Evolutionary conservation across 2,797 vertebrate genomes (phyloP).

Genomic region (Cephalopachus bancanus): DNA sequence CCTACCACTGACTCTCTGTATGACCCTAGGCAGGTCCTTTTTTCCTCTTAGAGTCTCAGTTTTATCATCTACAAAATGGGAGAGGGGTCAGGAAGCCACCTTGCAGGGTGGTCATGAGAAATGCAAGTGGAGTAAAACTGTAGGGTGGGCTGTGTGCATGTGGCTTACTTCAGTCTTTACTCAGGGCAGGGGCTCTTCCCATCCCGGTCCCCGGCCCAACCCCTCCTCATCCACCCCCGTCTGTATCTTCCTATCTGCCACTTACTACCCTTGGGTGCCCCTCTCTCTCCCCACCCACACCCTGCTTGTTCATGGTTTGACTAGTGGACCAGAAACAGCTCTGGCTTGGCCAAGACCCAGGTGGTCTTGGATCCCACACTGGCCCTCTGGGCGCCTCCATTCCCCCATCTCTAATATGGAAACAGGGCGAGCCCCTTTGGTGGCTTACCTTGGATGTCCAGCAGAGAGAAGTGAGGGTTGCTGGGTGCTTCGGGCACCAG

Average conservation of each 20-base stretch:
- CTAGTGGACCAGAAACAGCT: not conserved
- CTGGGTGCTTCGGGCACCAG: slow-evolving; percentile 93
- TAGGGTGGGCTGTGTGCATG: not conserved
- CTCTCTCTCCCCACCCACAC: not conserved
- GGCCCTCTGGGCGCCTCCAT: not conserved
- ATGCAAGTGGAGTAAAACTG: not conserved
- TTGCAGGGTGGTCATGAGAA: not conserved
- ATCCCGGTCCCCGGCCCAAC: not conserved
- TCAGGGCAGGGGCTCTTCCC: not conserved
- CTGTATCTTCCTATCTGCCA: not conserved
- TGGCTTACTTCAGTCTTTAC: not conserved
- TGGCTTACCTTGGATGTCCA: slow-evolving; percentile 94
- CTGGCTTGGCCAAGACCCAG: not conserved
- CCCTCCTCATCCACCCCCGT: not conserved
- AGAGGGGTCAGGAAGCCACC: not conserved
- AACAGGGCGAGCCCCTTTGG: not conserved
- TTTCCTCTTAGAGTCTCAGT: not conserved
- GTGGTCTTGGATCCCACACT: not conserved
- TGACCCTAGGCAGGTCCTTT: not conserved
- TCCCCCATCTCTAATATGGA: not conserved
- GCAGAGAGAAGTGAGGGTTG: slow-evolving; percentile 95
- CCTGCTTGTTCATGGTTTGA: not conserved
- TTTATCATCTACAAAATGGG: not conserved
- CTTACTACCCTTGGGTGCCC: not conserved
- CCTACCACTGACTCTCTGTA: not conserved